Percentiles rank a stretch among this genome's conserved stretches.
phyloP scores from a whole-genome alignment of 30 jellyfish, hydroid and myxozoan genomes.

The Nemopilema nomurai region DNA sequence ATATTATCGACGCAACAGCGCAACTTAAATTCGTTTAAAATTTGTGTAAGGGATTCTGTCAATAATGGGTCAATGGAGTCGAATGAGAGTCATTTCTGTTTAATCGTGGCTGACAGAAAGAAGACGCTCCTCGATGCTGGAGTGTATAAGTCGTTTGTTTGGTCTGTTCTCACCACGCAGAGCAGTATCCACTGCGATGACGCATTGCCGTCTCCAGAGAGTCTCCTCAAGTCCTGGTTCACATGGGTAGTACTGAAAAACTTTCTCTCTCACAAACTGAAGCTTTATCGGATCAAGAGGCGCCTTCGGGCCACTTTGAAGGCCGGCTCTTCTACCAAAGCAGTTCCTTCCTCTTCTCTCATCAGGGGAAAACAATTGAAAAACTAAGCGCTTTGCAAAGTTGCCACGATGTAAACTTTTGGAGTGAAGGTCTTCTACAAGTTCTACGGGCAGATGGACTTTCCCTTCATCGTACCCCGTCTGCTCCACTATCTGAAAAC shows the following conservation, averaged over 20 bases:
- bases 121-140: neutral
- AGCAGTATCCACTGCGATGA: conserved; percentile 95
- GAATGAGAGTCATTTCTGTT: neutral
- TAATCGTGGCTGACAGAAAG: neutral
- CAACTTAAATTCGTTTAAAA: no score
- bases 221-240: conserved; percentile 72
- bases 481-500: neutral
- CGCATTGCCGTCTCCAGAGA: conserved; percentile 93
- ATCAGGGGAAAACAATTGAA: conserved; percentile 62
- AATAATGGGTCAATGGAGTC: no score
- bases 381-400: conserved; percentile 88
- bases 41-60: no score
- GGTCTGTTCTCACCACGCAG: conserved; percentile 87
- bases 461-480: neutral
- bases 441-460: conserved; percentile 39
- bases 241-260: conserved; percentile 81
- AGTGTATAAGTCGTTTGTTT: conserved; percentile 1
- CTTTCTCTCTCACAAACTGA: conserved; percentile 65
- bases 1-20: no score
- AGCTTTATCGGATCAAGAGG: conserved; percentile 79
- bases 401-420: conserved; percentile 91
- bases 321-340: conserved; percentile 87
- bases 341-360: conserved; percentile 88
- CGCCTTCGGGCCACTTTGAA: conserved; percentile 77
- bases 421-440: conserved; percentile 51